Base-by-base conservation (phyloP, 2,888 invertebrate species). In the Rhopalosiphum nymphaeae region DNA sequence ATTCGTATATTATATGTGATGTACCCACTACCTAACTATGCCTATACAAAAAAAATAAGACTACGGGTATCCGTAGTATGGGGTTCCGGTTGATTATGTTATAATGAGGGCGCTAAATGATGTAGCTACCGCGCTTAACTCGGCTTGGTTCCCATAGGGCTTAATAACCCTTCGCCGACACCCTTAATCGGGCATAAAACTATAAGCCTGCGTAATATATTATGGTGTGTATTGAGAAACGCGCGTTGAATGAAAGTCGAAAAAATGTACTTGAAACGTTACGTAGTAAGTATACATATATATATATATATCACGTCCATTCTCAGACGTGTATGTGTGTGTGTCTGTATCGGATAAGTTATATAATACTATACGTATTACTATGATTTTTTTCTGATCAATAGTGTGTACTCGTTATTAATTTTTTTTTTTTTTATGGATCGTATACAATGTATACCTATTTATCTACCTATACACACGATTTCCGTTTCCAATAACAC, bases 81-180 rank as follows among this genome's bases (percentile, higher is more conserved):
- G 86, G 94, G 94, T 94, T 94, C 90, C 94, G 94, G 94, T 67
- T 94, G 94, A 94, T 94, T 94, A 87, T 94, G 94, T 91, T 94
- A 67, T 94, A 94, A 94, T 94, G 94, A 94, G 94, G 94, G 94
- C 90, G 94, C 94, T 94, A 94, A 94, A 94, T 94, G 94, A 94
- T 94, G 91, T 49, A 91, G 94, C 94, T 94, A 94, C 94, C 91
- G 94, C 91, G 94, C 91, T 94, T 94, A 94, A 87, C 94, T 86
- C 49, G 84, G 42, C 91, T 67, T n/a, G 94, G 94, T 94, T 94
- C 94, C 94, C 94, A 94, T 94, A 94, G 91, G 61, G 67, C 49
- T 49, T 61, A 53, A 49, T 91, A 87, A 42, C 53, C 78, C 46
- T n/a, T n/a, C 90, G 61, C 84, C 89, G 89, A 91, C 90, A 94